Percentiles rank a stretch among this genome's conserved stretches.
Conservation (phyloP, 2,888 invertebrate species). For the Blomia tropicalis region DNA sequence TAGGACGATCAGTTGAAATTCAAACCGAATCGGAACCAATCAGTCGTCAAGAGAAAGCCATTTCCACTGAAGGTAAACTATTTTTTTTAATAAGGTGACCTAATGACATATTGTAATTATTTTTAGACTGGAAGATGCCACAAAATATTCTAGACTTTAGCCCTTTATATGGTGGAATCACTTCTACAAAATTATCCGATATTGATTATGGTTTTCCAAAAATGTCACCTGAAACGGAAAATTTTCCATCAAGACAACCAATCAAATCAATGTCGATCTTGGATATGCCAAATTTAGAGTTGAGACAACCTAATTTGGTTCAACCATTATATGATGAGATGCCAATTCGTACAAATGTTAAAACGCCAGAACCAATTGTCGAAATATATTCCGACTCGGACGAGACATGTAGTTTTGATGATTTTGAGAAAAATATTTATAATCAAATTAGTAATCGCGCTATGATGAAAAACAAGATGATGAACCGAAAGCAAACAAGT, state of each 20-base stretch:
- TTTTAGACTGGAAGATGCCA: not conserved
- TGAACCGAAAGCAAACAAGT: not conserved
- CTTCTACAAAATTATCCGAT: not conserved
- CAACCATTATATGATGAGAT: not conserved
- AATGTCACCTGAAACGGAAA: not conserved
- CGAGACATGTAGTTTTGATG: not conserved
- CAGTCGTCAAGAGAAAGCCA: not conserved
- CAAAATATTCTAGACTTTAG: not conserved
- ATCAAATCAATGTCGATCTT: slow-evolving; percentile 6
- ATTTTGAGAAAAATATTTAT: slow-evolving; percentile 4
- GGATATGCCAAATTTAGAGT: slow-evolving; percentile 1
- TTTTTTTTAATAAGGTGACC: not conserved
- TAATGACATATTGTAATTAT: not conserved
- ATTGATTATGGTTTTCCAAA: not conserved
- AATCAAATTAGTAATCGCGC: slow-evolving; percentile 11
- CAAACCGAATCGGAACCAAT: slow-evolving; percentile 7
- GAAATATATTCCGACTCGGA: slow-evolving; percentile 11
- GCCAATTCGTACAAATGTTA: not conserved
- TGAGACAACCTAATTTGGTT: not conserved
- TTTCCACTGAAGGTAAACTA: not conserved
- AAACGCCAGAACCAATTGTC: not conserved
- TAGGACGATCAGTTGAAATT: slow-evolving; percentile 5
- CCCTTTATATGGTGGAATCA: not conserved
- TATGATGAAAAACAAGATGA: not conserved
- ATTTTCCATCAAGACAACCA: not conserved